phyloP scores from a whole-genome alignment of 1,140 invertebrate species.

The Archivesica marissinica region DNA sequence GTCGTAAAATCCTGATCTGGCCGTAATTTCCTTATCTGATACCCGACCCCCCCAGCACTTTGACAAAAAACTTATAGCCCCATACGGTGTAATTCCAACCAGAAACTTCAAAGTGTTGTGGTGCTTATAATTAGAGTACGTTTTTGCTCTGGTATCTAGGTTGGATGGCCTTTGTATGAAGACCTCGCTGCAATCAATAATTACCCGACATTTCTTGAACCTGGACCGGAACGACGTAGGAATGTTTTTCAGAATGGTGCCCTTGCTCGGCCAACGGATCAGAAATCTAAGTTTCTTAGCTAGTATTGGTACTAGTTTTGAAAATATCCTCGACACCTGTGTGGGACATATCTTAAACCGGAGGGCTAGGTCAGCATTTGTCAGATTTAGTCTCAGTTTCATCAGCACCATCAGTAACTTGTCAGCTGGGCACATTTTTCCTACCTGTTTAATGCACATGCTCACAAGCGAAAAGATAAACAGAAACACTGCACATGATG shows the following conservation, averaged over 20 bases:
- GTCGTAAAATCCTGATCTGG: constrained; percentile 74
- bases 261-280: constrained; percentile 24
- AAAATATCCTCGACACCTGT: background rate
- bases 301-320: background rate
- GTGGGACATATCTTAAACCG: constrained; percentile 4
- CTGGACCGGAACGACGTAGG: background rate
- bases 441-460: too few relatives aligned
- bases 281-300: constrained; percentile 4
- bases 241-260: constrained; percentile 4
- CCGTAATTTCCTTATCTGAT: constrained; percentile 80
- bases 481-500: too few relatives aligned
- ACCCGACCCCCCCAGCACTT: constrained; percentile 80
- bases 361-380: constrained; percentile 18
- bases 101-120: constrained; percentile 81
- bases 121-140: constrained; percentile 80
- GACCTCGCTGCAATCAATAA: constrained; percentile 59
- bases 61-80: constrained; percentile 83
- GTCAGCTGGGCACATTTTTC: too few relatives aligned
- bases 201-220: constrained; percentile 6
- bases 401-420: too few relatives aligned
- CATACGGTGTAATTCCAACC: constrained; percentile 81
- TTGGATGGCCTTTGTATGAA: constrained; percentile 31
- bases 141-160: constrained; percentile 20
- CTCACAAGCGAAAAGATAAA: too few relatives aligned
- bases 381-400: too few relatives aligned